Base-by-base conservation (phyloP, 1,140 invertebrate species). In the Diploscapter pachys region DNA sequence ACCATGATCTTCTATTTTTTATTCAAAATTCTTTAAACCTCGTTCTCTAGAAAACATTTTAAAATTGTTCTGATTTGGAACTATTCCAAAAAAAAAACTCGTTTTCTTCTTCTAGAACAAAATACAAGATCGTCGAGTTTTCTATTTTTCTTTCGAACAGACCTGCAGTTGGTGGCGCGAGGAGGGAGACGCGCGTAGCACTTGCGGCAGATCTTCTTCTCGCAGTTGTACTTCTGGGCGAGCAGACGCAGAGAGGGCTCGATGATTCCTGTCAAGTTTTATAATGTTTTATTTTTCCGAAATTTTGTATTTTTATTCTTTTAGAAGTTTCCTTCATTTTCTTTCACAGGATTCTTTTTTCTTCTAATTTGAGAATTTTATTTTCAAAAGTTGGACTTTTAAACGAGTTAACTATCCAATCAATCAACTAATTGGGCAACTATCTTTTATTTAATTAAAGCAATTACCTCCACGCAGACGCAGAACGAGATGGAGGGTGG, bases 151-250 rank as follows among this genome's bases (percentile, higher is more conserved):
- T 31, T 31, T 1, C 31, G 31, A 31, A 31, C 31, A 31, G 31
- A 31, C 31, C 31, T 92, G 88, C 97, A 99, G 87, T 99, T 99
- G 71, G 95, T 98, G 48, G 96, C 97, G 88, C 95, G 87, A 72
- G 93, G 96, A 87, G 98, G 96, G 80, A 99, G 92, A 86, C 96
- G 91, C 81, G 97, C 96, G 87, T 99, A 99, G 88, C 97, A 99
- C 87, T 98, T 98, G 83, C 96, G 91, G 89, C 96, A 99, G 86
- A 99, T 98, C 93, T 98, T 98, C 87, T 99, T 99, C 87, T 99
- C 96, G 88, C 96, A 98, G 87, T 99, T 99, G 90, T 98, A 99
- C 87, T 98, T 99, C 88, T 95, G 93, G 53, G 97, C 96, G 86
- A 99, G 89, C 82, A 95, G 92, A 84, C 93, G 90, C 48, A 99